phyloP scores from a whole-genome alignment of 2,113 vertebrate species.

The Rattus rattus region DNA sequence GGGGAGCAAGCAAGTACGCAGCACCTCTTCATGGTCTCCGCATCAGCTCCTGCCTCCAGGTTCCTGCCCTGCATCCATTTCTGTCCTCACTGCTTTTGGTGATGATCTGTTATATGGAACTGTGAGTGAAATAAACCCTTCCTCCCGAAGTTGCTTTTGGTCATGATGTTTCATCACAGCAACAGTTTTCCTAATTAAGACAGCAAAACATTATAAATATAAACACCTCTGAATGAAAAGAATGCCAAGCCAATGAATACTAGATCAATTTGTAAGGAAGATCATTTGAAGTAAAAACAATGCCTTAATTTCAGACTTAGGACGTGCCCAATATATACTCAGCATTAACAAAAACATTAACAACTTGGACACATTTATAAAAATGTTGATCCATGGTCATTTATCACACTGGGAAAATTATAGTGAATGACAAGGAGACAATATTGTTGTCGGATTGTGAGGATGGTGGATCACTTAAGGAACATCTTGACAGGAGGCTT shows the following conservation, averaged over 20 bases:
- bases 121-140: too few species aligned
- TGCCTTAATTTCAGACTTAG: slow-evolving; percentile 22
- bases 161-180: too few species aligned
- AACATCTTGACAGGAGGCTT: not conserved
- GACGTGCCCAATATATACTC: not conserved
- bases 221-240: not conserved
- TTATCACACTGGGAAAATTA: not conserved
- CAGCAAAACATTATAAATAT: not conserved
- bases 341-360: not conserved
- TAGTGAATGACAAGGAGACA: not conserved
- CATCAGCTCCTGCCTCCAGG: too few species aligned
- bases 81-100: too few species aligned
- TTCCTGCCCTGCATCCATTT: too few species aligned
- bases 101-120: too few species aligned
- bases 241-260: not conserved
- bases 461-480: not conserved
- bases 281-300: slow-evolving; percentile 20
- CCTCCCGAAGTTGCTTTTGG: too few species aligned
- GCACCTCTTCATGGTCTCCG: too few species aligned
- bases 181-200: too few species aligned
- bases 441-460: not conserved
- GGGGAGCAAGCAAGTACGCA: too few species aligned
- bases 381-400: not conserved
- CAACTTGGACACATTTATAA: not conserved
- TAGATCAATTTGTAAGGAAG: slow-evolving; percentile 18